phyloP scores from a whole-genome alignment of 2,888 invertebrate genomes.

The Melanostoma scalare region DNA sequence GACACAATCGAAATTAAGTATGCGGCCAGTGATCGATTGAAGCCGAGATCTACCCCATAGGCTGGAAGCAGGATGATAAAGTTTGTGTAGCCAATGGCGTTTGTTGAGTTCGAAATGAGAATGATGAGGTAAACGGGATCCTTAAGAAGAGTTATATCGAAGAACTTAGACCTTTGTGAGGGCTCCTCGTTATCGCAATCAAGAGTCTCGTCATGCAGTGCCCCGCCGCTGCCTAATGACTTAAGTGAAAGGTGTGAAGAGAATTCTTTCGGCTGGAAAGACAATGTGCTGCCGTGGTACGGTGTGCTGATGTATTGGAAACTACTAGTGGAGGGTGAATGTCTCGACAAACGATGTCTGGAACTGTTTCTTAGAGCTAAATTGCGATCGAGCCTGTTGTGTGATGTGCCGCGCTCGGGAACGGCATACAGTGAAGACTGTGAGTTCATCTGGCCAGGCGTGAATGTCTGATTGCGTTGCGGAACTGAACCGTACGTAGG shows the following conservation, averaged over 20 bases:
- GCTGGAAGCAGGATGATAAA: conserved; percentile 91
- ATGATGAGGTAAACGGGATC: conserved; percentile 92
- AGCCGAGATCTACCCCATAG: conserved; percentile 88
- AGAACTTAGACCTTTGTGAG: conserved; percentile 83
- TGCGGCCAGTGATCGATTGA: conserved; percentile 88
- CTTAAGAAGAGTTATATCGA: conserved; percentile 88
- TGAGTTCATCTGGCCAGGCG: conserved; percentile 84
- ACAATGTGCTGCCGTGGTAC: conserved; percentile 92
- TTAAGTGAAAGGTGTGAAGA: conserved; percentile 90
- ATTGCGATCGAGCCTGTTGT: conserved; percentile 77
- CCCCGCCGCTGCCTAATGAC: conserved; percentile 84
- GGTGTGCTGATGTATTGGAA: conserved; percentile 93
- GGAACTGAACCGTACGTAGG: conserved; percentile 82
- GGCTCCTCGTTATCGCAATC: conserved; percentile 70
- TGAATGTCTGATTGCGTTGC: conserved; percentile 81
- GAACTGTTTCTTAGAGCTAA: conserved; percentile 79
- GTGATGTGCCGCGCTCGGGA: conserved; percentile 84
- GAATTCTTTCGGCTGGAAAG: conserved; percentile 89
- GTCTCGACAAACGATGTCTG: conserved; percentile 84
- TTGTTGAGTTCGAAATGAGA: conserved; percentile 91
- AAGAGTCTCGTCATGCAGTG: conserved; percentile 75
- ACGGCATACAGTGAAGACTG: conserved; percentile 87
- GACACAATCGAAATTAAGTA: conserved; percentile 91
- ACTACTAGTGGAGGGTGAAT: conserved; percentile 90
- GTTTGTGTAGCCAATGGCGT: conserved; percentile 93